These are phyloP conservation scores for Heliopora coerulea DNA, from an alignment of 92 coral and sea anemone species.

Conservation along the genomic window DNA sequence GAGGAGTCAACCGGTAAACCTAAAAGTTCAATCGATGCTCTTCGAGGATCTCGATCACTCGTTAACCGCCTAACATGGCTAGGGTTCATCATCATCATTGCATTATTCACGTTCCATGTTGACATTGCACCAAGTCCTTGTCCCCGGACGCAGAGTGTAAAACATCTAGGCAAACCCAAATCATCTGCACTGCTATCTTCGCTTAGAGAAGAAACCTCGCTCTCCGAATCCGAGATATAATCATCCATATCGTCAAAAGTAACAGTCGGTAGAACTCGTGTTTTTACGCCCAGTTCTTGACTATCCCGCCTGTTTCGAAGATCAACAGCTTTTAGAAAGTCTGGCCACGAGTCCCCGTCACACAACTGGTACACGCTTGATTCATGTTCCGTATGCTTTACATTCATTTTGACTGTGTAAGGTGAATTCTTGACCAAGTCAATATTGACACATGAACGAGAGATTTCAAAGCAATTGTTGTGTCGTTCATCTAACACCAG, in stretches of 20 bases:
- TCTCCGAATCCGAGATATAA: constrained; percentile 54
- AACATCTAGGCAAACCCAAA: constrained; percentile 61
- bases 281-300: constrained; percentile 16
- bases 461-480: constrained; percentile 31
- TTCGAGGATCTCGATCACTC: constrained; percentile 37
- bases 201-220: constrained; percentile 65
- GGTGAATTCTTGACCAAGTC: constrained; percentile 67
- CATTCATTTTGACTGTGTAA: constrained; percentile 81
- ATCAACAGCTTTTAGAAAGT: constrained; percentile 24
- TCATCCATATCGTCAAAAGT: constrained; percentile 55
- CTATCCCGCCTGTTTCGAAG: not conserved
- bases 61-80: constrained; percentile 81
- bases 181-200: constrained; percentile 63
- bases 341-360: constrained; percentile 73
- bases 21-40: constrained; percentile 49
- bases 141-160: constrained; percentile 67
- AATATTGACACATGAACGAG: constrained; percentile 67
- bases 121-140: constrained; percentile 66
- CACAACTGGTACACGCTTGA: constrained; percentile 81
- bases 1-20: constrained; percentile 65
- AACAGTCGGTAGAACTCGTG: constrained; percentile 46
- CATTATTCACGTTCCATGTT: constrained; percentile 52
- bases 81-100: constrained; percentile 91
- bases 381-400: constrained; percentile 51
- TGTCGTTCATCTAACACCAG: constrained; percentile 61